Base-by-base conservation (phyloP, 2,797 vertebrate species). In the Syngnathus acus region DNA sequence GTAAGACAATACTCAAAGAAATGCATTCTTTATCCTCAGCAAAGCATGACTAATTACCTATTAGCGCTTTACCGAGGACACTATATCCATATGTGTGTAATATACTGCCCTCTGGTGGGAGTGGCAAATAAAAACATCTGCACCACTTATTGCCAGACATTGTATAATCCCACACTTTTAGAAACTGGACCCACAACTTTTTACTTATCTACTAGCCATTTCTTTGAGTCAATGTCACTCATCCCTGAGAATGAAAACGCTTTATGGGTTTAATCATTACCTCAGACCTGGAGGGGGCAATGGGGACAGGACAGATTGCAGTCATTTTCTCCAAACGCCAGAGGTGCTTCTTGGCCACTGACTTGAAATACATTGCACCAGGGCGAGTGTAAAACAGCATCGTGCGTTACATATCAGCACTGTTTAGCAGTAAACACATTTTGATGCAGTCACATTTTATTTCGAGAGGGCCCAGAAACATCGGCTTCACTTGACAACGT, bases 221-320 rank as follows among this genome's bases (percentile, higher is more conserved):
- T 37, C 19, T 61, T 42, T 11, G 9, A 39, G 38, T 42, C 59
- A 42, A 7, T 42, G 39, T 40, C 38, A 42, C 59, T 61, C 39
- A 61, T 21, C 39, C 9, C n/a, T 42, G 19, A 40, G 39, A 57
- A 37, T 57, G 13, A 57, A 57, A 37, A 57, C 23, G 1, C 38
- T 61, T 61, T 61, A 61, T 61, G 59, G 59, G 39, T 11, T 40
- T 61, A 61, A 42, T 42, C n/a, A 61, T 61, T 42, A 61, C 59
- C 59, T 61, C 9, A 42, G 59, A 57, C 26, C 54, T 14, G 11
- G 54, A 32, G 54, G 54, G 54, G 11, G 23, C 54, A 14, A 17
- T 13, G 2, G 39, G n/a, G 39, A 61, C 39, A 10, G 38, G 39
- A 42, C 39, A 61, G 59, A 61, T 42, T 61, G 59, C 38, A 2